These are phyloP conservation scores for Ephestia elutella DNA, from an alignment of 1,140 invertebrate species.

Conservation along the genomic window DNA sequence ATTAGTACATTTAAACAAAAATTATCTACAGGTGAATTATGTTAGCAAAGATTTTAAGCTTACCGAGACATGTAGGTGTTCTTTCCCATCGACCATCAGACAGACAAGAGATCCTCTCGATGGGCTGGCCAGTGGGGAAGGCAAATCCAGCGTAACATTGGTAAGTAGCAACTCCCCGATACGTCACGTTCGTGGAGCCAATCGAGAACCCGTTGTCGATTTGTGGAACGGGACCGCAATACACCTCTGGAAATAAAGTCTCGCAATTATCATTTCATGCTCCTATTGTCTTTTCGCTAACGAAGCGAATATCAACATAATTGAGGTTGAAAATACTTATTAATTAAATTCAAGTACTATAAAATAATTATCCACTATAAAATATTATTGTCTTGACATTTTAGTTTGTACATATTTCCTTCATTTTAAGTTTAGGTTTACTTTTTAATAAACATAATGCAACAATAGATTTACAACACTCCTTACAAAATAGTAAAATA, in stretches of 20 bases:
- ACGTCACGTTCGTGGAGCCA: constrained; percentile 95
- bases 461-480: too few species aligned
- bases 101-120: constrained; percentile 92
- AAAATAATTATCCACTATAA: too few species aligned
- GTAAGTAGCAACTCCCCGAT: constrained; percentile 93
- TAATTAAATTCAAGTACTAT: neutral
- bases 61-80: constrained; percentile 90
- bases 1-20: too few species aligned
- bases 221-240: constrained; percentile 97
- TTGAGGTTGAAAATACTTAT: neutral
- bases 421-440: too few species aligned
- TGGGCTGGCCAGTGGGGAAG: constrained; percentile 89
- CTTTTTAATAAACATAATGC: too few species aligned
- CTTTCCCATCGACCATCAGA: constrained; percentile 93
- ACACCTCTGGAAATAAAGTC: constrained; percentile 83
- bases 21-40: too few species aligned
- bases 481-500: too few species aligned
- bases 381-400: too few species aligned
- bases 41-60: constrained; percentile 18
- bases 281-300: neutral
- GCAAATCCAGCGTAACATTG: constrained; percentile 97
- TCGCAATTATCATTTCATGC: neutral
- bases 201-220: constrained; percentile 98
- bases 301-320: constrained; percentile 14
- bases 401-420: too few species aligned